Evolutionary conservation across 1,140 invertebrate genomes (phyloP), one percentile per base, ranked within the genome.

Genomic region (Ceratina calcarata): DNA sequence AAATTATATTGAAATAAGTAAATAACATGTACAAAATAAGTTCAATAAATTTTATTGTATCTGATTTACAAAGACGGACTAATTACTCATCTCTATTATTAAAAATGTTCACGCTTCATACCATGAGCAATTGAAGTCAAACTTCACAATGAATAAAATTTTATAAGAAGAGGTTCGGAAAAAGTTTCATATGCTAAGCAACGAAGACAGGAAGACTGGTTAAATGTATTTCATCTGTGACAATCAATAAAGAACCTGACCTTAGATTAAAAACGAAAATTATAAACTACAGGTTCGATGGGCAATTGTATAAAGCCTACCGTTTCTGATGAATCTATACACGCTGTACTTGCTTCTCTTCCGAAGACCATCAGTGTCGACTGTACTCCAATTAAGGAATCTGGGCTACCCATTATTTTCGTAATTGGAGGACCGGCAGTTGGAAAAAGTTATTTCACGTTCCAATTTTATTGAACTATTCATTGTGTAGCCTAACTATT

Each of bases 381-480:
- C 45, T 37, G 58, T 7, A 49, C 73, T 1, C 18, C 22, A 7
- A 51, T 88, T 18, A 86, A 13, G 24, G 66, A 79, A 22, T 75
- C 65, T 2, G 18, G 27, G 16, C 13, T 86, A 16, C 86, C 87
- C 2, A 88, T 88, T n/a, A 85, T 88, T 22, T 86, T 86, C 37
- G 2, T 88, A 2, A 75, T 86, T 20, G 87, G 86, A 69, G 86
- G 81, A 58, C 83, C 87, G 3, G 87, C 86, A 27, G 66, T 78
- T 20, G 87, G 86, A 45, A 88, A 88, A 78, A 27, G 87, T 85
- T 64, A 57, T 18, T 73, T 27, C 37, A 45, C 37, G 3, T 45
- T 45, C 7, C 10, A 45, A 10, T 45, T 45, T 45, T 10, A 45
- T 45, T 45, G 6, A 45, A 45, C 37, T 10, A 45, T 45, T 45